A percentile compares a stretch with the other conserved stretches of the same genome.
Conservation (phyloP, 2,797 vertebrate species). For the Clarias laeviceps region DNA sequence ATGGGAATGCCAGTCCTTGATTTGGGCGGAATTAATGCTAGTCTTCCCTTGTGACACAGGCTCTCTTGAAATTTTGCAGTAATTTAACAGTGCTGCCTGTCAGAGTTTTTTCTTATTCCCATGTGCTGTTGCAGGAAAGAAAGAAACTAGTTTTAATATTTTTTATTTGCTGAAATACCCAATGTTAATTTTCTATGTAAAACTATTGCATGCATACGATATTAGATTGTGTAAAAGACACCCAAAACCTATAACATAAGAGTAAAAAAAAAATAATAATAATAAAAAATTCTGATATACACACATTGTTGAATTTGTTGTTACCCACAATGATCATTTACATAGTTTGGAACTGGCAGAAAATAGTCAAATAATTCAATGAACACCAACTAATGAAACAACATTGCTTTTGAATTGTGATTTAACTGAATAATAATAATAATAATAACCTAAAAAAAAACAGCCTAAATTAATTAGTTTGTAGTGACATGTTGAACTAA, state of each 20-base stretch:
- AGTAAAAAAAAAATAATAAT: too few relatives aligned
- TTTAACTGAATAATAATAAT: not conserved
- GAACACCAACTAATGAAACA: too few relatives aligned
- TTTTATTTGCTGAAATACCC: not conserved
- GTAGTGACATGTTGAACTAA: too few relatives aligned
- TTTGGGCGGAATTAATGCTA: conserved; percentile 69
- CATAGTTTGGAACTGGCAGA: too few relatives aligned
- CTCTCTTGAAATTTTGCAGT: conserved; percentile 66
- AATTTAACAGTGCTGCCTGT: conserved; percentile 77
- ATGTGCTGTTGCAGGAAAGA: conserved; percentile 62
- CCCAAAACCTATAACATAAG: not conserved
- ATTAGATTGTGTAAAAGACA: not conserved
- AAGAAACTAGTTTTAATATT: not conserved
- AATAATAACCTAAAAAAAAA: not conserved
- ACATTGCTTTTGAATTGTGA: not conserved
- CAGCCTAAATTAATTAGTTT: not conserved
- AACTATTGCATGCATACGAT: not conserved
- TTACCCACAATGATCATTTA: too few relatives aligned
- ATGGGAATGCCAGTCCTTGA: conserved; percentile 64
- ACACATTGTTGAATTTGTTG: too few relatives aligned
- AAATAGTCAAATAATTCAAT: too few relatives aligned
- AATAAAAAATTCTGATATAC: too few relatives aligned
- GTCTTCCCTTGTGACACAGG: conserved; percentile 60
- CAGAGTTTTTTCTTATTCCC: conserved; percentile 64
- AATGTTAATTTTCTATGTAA: not conserved